phyloP scores from a whole-genome alignment of 2,113 vertebrate species.

The Macaca fascicularis region T2T-MFA8v1.1 NC_088387.1:100484501-100485000 shows the following conservation, averaged over 20 bases:
- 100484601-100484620: neutral
- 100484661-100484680: neutral
- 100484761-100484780: neutral
- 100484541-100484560: neutral
- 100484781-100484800: neutral
- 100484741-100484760: neutral
- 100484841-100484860: neutral
- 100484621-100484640: neutral
- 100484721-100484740: neutral
- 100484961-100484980: neutral
- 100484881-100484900: neutral
- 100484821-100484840: neutral
- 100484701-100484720: neutral
- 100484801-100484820: neutral
- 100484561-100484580: neutral
- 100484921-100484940: neutral
- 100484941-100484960: neutral
- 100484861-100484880: neutral
- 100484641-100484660: neutral
- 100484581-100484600: neutral
- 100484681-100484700: neutral
- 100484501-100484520: neutral
- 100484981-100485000: neutral
- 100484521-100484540: neutral
- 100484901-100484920: neutral